Percentiles rank a stretch among this genome's conserved stretches.
Conservation (phyloP, 2,888 invertebrate genomes). For the Cordylochernes scorpioides region DNA sequence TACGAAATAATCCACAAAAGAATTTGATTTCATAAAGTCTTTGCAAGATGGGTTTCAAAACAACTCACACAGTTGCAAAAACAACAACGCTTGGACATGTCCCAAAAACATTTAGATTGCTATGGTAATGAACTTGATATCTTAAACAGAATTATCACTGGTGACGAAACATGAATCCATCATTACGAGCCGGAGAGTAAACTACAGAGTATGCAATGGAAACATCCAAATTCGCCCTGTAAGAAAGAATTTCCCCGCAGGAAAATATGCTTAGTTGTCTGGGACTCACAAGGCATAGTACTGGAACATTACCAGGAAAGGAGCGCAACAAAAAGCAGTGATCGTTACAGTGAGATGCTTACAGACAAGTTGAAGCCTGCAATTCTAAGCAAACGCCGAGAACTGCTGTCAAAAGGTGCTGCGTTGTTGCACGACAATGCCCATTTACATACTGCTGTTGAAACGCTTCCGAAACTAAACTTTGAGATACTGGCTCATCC, state of each 20-base stretch:
- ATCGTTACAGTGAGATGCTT: slow-evolving; percentile 2
- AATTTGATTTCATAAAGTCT: slow-evolving; percentile 2
- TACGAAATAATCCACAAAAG: slow-evolving; percentile 3
- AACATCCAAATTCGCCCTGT: slow-evolving; percentile 2
- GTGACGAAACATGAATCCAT: slow-evolving; percentile 1
- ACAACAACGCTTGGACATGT: slow-evolving; percentile 1
- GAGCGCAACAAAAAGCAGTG: slow-evolving; percentile 2
- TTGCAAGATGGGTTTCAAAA: slow-evolving; percentile 2
- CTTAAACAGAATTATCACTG: slow-evolving; percentile 1
- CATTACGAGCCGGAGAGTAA: slow-evolving; percentile 3
- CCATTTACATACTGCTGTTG: slow-evolving; percentile 2
- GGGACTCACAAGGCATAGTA: slow-evolving; percentile 1
- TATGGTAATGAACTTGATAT: slow-evolving; percentile 1
- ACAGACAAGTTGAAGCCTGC: slow-evolving; percentile 2
- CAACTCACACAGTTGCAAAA: slow-evolving; percentile 2
- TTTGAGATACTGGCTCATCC: slow-evolving; percentile 2
- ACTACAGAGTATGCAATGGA: slow-evolving; percentile 2
- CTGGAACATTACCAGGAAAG: slow-evolving; percentile 3
- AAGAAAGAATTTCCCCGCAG: slow-evolving; percentile 2
- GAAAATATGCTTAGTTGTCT: slow-evolving; percentile 3
- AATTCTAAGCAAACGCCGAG: slow-evolving; percentile 1
- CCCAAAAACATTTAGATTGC: slow-evolving; percentile 1
- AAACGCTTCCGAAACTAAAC: slow-evolving; percentile 1
- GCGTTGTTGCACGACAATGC: slow-evolving; percentile 2
- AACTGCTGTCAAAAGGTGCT: background rate